Conservation (phyloP, 64 coral and sea anemone species). For the Cladopsammia gracilis region DNA sequence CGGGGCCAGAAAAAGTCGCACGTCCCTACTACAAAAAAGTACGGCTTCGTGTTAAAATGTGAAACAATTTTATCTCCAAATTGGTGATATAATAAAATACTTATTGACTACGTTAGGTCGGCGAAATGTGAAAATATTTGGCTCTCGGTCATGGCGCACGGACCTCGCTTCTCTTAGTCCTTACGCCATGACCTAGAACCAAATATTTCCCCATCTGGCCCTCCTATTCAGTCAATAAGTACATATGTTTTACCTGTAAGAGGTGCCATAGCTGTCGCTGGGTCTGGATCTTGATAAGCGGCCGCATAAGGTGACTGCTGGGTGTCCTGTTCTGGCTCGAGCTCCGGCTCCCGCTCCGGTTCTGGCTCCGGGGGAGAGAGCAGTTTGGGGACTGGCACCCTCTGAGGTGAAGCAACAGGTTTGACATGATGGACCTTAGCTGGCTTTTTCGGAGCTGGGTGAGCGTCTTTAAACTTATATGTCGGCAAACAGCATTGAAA, state of each 20-base stretch:
- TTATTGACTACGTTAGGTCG: no score
- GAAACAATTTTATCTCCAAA: no score
- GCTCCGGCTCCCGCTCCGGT: background rate
- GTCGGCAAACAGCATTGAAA: slow-evolving; percentile 73
- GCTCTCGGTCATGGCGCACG: no score
- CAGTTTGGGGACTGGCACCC: slow-evolving; percentile 28
- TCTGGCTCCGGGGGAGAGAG: background rate
- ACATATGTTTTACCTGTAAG: background rate
- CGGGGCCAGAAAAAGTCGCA: no score
- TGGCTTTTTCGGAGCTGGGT: slow-evolving; percentile 50
- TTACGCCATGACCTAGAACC: no score
- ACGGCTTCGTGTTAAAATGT: no score
- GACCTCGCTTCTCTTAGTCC: no score
- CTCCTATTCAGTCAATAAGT: no score
- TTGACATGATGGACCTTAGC: slow-evolving; percentile 25
- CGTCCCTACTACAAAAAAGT: no score
- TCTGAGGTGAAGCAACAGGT: slow-evolving; percentile 56
- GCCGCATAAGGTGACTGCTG: slow-evolving; percentile 12
- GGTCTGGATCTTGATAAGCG: background rate
- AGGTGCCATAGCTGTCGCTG: background rate
- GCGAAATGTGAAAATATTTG: no score
- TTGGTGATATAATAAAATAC: no score
- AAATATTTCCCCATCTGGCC: no score
- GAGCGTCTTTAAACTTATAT: slow-evolving; percentile 47
- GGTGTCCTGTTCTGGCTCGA: background rate